Evolutionary conservation across 2,113 vertebrate genomes (phyloP).

Genomic region (Cranoglanis bouderius): DNA sequence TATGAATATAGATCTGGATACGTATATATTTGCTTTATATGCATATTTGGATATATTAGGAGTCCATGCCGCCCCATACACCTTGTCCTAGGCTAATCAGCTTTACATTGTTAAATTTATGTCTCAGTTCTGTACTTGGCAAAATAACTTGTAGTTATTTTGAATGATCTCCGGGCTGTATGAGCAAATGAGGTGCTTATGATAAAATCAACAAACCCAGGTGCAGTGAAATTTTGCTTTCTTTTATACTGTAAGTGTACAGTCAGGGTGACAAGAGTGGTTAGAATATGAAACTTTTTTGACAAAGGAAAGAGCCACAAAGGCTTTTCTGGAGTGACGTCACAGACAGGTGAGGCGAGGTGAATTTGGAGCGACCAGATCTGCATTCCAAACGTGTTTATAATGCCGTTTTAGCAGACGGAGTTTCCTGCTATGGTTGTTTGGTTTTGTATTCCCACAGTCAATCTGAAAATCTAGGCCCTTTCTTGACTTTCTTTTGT

Average conservation of each 20-base stretch:
- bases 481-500: not conserved
- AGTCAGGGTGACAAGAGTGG: not conserved
- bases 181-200: constrained; percentile 1
- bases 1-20: not conserved
- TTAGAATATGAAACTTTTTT: not conserved
- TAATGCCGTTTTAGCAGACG: not conserved
- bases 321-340: not conserved
- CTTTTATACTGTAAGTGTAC: not conserved
- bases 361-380: not conserved
- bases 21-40: not conserved
- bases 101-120: not conserved
- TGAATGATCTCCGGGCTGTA: not conserved
- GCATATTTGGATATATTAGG: not conserved
- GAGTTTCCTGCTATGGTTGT: not conserved
- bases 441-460: not conserved
- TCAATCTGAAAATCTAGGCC: not conserved
- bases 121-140: not conserved
- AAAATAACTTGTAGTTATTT: too few relatives aligned
- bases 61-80: too few relatives aligned
- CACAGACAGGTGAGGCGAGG: not conserved
- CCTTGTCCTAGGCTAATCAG: not conserved
- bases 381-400: constrained; percentile 23
- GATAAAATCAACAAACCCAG: not conserved
- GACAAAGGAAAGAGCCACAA: not conserved
- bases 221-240: not conserved